Conservation (phyloP, 2,888 invertebrate species). For the Nycteola revayana region DNA sequence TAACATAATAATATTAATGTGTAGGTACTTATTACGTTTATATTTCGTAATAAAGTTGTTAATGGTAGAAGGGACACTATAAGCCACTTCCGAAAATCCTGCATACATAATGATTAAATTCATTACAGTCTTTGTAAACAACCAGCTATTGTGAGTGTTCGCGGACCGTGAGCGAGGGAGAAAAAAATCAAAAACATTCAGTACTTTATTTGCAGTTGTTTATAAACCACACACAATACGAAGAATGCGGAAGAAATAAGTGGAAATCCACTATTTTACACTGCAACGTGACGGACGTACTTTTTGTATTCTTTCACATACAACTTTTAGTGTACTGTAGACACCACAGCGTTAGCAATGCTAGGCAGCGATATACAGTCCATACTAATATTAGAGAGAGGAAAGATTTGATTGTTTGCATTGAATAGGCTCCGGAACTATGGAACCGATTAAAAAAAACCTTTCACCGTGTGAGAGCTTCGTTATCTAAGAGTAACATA, state of each 20-base stretch:
- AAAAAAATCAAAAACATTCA: slow-evolving; percentile 26
- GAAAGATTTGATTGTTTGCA: too few relatives aligned
- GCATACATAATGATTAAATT: slow-evolving; percentile 49
- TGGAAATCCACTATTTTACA: slow-evolving; percentile 1
- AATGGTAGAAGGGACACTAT: slow-evolving; percentile 32
- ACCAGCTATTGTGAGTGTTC: slow-evolving; percentile 43
- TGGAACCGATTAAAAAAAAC: too few relatives aligned
- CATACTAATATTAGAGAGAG: too few relatives aligned
- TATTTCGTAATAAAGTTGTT: slow-evolving; percentile 24
- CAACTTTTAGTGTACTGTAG: too few relatives aligned
- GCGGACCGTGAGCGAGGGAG: slow-evolving; percentile 30
- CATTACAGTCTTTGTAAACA: slow-evolving; percentile 41
- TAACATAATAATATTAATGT: too few relatives aligned
- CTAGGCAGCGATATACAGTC: too few relatives aligned
- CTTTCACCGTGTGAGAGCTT: too few relatives aligned
- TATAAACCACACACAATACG: slow-evolving; percentile 18
- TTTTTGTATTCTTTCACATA: too few relatives aligned
- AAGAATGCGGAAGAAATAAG: slow-evolving; percentile 5
- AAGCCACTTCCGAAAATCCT: slow-evolving; percentile 40
- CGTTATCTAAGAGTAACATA: too few relatives aligned
- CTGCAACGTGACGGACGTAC: neutral
- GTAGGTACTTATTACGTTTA: too few relatives aligned
- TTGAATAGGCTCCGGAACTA: too few relatives aligned
- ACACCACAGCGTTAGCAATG: too few relatives aligned
- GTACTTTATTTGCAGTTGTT: slow-evolving; percentile 14